Conservation (phyloP, 2,797 vertebrate species). For the Carduelis carduelis region DNA sequence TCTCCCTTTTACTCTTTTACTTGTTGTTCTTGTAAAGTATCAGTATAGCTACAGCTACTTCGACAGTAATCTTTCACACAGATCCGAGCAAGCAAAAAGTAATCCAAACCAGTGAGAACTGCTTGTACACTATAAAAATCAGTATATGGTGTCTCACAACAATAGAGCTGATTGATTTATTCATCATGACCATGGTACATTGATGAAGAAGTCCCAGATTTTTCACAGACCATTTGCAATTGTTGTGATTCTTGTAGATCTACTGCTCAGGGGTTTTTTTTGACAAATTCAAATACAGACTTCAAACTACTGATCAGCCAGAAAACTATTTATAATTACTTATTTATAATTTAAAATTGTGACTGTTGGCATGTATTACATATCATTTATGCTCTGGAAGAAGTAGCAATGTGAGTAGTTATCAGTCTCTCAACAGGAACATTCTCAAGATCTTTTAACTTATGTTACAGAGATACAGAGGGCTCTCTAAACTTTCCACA, state of each 20-base stretch:
- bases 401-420: background rate
- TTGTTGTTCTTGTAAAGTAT: background rate
- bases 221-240: background rate
- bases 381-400: background rate
- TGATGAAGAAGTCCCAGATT: background rate
- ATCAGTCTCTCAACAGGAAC: accelerated
- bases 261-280: accelerated
- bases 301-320: background rate
- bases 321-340: background rate
- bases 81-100: background rate
- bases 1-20: background rate
- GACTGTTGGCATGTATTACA: background rate
- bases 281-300: background rate
- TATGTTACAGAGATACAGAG: background rate
- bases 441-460: background rate
- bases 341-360: background rate
- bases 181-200: background rate
- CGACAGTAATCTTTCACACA: background rate
- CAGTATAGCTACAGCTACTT: background rate
- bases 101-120: background rate
- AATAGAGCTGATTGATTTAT: background rate
- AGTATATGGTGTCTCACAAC: background rate
- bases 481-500: background rate
- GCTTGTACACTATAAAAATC: background rate
- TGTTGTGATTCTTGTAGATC: background rate